Percentiles rank a stretch among this genome's conserved stretches.
Evolutionary conservation across 2,113 vertebrate genomes (phyloP).

Genomic region (Mirza zaza): DNA sequence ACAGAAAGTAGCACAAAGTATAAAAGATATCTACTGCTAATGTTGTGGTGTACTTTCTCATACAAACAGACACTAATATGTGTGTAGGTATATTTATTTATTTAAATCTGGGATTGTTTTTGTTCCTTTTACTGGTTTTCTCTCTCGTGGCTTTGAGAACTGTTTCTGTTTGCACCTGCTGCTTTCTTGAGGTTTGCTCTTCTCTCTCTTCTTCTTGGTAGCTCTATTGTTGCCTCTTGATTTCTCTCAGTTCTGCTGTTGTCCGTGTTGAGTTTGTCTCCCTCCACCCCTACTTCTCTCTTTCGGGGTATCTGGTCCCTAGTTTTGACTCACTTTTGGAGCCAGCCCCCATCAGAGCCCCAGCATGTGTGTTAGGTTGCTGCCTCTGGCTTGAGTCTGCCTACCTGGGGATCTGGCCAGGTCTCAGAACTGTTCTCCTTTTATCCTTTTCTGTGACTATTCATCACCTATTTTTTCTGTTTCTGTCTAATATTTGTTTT

Average conservation of each 20-base stretch:
- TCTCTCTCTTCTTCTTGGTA: background rate
- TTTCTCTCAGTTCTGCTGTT: background rate
- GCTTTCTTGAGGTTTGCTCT: background rate
- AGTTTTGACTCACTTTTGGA: background rate
- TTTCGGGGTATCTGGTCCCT: background rate
- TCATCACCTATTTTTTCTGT: background rate
- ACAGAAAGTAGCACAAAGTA: background rate
- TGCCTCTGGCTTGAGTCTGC: background rate
- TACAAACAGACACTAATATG: background rate
- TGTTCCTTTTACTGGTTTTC: background rate
- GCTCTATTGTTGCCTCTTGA: background rate
- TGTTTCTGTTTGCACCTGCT: background rate
- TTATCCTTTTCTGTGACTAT: background rate
- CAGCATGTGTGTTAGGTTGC: background rate
- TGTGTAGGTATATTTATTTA: background rate
- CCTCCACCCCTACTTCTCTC: background rate
- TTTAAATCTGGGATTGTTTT: background rate
- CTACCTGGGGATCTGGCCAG: background rate
- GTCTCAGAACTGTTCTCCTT: background rate
- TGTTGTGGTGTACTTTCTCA: background rate
- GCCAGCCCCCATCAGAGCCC: background rate
- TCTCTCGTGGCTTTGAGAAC: background rate
- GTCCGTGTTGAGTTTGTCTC: background rate
- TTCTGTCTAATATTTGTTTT: background rate
- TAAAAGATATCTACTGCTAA: background rate